Percentiles rank a stretch among this genome's conserved stretches.
Conservation (phyloP, 1,140 invertebrate genomes). For the Brachionus calyciflorus region DNA sequence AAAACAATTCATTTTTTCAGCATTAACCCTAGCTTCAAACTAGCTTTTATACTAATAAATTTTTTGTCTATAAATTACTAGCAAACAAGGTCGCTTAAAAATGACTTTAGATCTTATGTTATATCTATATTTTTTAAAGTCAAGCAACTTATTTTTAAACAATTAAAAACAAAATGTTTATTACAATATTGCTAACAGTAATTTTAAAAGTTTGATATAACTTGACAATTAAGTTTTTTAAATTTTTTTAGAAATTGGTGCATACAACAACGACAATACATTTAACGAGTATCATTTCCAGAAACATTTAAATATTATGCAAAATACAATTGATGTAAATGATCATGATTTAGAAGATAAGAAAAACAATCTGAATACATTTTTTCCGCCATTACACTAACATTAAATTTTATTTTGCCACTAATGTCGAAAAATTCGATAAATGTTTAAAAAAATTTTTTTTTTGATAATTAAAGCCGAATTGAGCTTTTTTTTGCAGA, state of each 20-base stretch:
- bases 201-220: not conserved
- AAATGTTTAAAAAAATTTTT: too few species aligned
- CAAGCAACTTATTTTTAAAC: not conserved
- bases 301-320: conserved; percentile 40
- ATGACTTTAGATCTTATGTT: not conserved
- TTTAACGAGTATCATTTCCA: conserved; percentile 40
- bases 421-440: too few species aligned
- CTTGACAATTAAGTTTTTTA: not conserved
- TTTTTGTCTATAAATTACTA: too few species aligned
- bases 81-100: too few species aligned
- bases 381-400: conserved; percentile 43
- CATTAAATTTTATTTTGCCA: not conserved
- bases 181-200: conserved; percentile 33
- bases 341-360: conserved; percentile 24
- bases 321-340: conserved; percentile 30
- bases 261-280: conserved; percentile 32
- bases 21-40: too few species aligned
- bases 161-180: not conserved
- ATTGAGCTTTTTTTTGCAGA: too few species aligned
- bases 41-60: too few species aligned
- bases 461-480: too few species aligned
- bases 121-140: not conserved
- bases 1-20: too few species aligned
- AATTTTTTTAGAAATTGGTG: not conserved
- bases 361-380: conserved; percentile 40